These are phyloP conservation scores for Phenganax subtilis DNA, from an alignment of 92 coral and sea anemone genomes.

Conservation along the genomic window DNA sequence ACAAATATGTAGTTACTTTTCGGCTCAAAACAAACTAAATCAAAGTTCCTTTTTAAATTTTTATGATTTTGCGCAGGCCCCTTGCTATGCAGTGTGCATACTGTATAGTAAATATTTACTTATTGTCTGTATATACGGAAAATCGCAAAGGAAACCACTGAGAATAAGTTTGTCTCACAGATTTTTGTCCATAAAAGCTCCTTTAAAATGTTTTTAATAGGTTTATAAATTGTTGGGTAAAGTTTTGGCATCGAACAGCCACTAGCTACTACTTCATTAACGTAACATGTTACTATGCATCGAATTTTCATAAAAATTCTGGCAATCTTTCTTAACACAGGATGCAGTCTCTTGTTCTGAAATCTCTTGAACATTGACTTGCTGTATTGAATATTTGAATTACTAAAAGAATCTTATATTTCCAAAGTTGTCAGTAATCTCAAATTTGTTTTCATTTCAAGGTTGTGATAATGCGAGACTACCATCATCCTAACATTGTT, in stretches of 20 bases:
- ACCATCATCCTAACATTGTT: conserved; percentile 92
- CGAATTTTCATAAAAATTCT: not conserved
- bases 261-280: not conserved
- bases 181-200: not conserved
- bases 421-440: not conserved
- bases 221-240: not conserved
- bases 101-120: too few species aligned
- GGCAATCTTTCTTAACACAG: too few species aligned
- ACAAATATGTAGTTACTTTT: too few species aligned
- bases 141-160: not conserved
- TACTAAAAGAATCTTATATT: not conserved
- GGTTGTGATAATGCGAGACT: conserved; percentile 99
- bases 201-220: not conserved
- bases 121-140: too few species aligned
- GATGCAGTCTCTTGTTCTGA: too few species aligned
- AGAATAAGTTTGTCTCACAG: not conserved
- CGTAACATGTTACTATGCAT: not conserved
- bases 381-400: too few species aligned
- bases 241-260: not conserved
- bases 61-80: too few species aligned
- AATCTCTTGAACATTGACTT: too few species aligned
- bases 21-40: too few species aligned
- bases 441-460: conserved; percentile 20
- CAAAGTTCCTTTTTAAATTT: too few species aligned
- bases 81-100: too few species aligned